Percentiles rank a stretch among this genome's conserved stretches.
phyloP scores from a whole-genome alignment of 2,113 vertebrate species.

The Scytalopus superciliaris region DNA sequence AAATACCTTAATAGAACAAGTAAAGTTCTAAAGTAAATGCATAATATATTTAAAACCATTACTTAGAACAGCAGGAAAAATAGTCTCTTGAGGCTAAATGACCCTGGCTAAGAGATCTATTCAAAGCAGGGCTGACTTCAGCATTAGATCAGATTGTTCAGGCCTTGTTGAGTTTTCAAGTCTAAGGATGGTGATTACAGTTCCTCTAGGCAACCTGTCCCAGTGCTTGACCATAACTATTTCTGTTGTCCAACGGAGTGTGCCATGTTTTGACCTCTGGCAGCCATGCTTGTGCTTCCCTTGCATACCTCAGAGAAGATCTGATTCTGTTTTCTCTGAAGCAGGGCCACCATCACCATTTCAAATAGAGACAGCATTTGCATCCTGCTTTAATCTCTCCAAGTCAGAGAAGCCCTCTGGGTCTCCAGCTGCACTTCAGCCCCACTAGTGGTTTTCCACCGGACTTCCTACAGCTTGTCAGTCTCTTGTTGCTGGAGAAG shows the following conservation, averaged over 20 bases:
- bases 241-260: neutral
- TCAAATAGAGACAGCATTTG: neutral
- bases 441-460: neutral
- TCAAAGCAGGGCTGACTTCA: neutral
- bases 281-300: neutral
- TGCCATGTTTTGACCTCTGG: rapidly evolving
- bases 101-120: neutral
- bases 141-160: neutral
- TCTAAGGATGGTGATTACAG: neutral
- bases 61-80: neutral
- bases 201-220: neutral
- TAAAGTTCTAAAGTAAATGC: conserved; percentile 81
- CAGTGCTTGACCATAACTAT: neutral
- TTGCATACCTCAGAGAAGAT: neutral
- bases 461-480: neutral
- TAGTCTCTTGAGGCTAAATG: neutral
- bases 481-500: neutral
- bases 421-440: neutral
- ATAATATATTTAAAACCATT: conserved; percentile 9
- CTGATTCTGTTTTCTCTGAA: neutral
- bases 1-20: conserved; percentile 91
- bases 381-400: neutral
- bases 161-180: neutral
- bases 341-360: neutral
- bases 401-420: neutral